Evolutionary conservation across 1,140 invertebrate species (phyloP).

Genomic region (Onthophagus taurus): DNA sequence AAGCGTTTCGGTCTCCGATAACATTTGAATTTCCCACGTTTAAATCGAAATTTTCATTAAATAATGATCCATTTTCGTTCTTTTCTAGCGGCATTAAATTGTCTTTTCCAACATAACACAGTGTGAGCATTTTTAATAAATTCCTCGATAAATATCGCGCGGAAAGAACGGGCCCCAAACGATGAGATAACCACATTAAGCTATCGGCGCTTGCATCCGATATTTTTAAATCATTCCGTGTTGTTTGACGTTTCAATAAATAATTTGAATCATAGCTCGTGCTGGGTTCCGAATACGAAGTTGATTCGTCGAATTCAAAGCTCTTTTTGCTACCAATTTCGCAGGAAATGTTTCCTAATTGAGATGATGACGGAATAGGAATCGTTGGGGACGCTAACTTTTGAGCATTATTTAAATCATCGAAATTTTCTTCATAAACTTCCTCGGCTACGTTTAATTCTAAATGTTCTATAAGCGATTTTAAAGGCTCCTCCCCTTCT

Average conservation of each 20-base stretch:
- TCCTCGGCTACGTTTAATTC: constrained; percentile 37
- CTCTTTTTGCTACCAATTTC: constrained; percentile 49
- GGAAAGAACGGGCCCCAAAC: constrained; percentile 89
- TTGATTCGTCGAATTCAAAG: constrained; percentile 7
- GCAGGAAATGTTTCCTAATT: constrained; percentile 50
- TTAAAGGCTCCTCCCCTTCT: constrained; percentile 44
- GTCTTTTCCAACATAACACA: constrained; percentile 85
- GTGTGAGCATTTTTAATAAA: constrained; percentile 82
- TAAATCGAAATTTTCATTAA: constrained; percentile 41
- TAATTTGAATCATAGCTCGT: not conserved
- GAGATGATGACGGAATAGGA: constrained; percentile 44
- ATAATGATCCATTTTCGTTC: constrained; percentile 35
- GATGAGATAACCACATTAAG: constrained; percentile 83
- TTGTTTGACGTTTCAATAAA: constrained; percentile 13
- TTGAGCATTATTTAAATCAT: constrained; percentile 34
- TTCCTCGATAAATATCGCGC: constrained; percentile 85
- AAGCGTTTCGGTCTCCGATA: constrained; percentile 72
- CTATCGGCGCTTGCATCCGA: constrained; percentile 87
- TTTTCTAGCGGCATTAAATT: constrained; percentile 50
- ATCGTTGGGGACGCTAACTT: constrained; percentile 48
- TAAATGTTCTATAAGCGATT: constrained; percentile 40
- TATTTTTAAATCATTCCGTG: constrained; percentile 58
- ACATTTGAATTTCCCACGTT: constrained; percentile 50
- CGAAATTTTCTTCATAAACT: constrained; percentile 39
- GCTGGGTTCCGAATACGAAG: not conserved